Percentiles rank a stretch among this genome's conserved stretches.
phyloP scores from a whole-genome alignment of 2,888 invertebrate genomes.

The Sarcophaga rosellei region DNA sequence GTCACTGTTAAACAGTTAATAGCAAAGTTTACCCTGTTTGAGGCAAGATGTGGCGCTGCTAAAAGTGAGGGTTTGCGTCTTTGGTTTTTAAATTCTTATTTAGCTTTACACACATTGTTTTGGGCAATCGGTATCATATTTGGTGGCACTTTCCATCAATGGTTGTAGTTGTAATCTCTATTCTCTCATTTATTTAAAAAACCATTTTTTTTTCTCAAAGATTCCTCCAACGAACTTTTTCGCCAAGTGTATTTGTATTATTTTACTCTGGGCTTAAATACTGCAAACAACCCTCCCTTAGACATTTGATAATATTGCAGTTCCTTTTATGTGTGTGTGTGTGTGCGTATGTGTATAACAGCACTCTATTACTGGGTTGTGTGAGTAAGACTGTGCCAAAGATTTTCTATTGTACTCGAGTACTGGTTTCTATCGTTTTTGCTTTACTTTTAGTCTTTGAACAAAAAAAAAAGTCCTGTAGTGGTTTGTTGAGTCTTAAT shows the following conservation, averaged over 20 bases:
- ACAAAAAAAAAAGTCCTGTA: constrained; percentile 24
- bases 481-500: constrained; percentile 46
- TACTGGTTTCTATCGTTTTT: not conserved
- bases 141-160: too few relatives aligned
- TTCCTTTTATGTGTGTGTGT: not conserved
- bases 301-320: not conserved
- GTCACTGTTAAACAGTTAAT: too few relatives aligned
- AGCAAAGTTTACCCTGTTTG: too few relatives aligned
- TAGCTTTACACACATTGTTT: too few relatives aligned
- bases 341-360: not conserved
- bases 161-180: too few relatives aligned
- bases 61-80: too few relatives aligned
- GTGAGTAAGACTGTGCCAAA: not conserved
- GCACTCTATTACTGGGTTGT: constrained; percentile 3
- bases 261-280: not conserved
- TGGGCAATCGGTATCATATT: too few relatives aligned
- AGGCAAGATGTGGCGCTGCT: too few relatives aligned
- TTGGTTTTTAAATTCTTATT: too few relatives aligned
- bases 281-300: not conserved
- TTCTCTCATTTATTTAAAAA: too few relatives aligned
- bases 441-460: constrained; percentile 1
- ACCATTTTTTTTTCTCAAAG: too few relatives aligned
- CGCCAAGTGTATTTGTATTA: not conserved
- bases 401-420: not conserved
- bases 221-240: not conserved